Percentiles rank a stretch among this genome's conserved stretches.
Evolutionary conservation across 2,797 vertebrate species (phyloP).

Genomic region (Nothura maculosa): DNA sequence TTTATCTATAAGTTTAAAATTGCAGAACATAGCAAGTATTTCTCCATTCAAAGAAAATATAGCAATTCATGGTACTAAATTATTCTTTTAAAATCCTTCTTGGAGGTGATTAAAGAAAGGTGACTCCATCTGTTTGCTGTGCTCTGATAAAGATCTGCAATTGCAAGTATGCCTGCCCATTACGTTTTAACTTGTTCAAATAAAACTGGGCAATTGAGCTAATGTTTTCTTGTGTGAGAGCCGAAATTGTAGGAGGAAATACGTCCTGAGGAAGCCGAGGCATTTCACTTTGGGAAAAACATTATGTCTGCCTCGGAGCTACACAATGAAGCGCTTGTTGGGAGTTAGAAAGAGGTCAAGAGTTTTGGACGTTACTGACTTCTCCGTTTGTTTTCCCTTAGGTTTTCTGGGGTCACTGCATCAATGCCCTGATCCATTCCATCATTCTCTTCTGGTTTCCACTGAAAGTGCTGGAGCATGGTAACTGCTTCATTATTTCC

Average conservation of each 20-base stretch:
- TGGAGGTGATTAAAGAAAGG: neutral
- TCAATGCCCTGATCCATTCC: constrained; percentile 99
- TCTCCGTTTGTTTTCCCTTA: constrained; percentile 82
- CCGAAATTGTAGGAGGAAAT: constrained; percentile 53
- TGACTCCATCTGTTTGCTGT: neutral
- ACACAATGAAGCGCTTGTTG: constrained; percentile 64
- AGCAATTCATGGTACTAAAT: neutral
- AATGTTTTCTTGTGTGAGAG: constrained; percentile 2
- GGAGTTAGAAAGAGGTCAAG: constrained; percentile 44
- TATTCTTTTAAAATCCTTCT: neutral
- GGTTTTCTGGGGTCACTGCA: constrained; percentile 99
- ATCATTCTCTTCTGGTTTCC: constrained; percentile 99
- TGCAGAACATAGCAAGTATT: neutral
- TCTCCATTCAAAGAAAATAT: neutral
- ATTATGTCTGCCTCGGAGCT: neutral
- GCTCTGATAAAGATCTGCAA: constrained; percentile 10
- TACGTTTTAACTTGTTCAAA: neutral
- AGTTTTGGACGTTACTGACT: constrained; percentile 79
- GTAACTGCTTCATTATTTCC: constrained; percentile 80
- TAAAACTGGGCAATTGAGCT: neutral
- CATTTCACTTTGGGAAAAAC: constrained; percentile 38
- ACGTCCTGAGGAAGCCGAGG: constrained; percentile 41
- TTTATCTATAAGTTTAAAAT: neutral
- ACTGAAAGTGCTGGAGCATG: constrained; percentile 95
- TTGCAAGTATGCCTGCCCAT: neutral